phyloP scores from a whole-genome alignment of 2,113 vertebrate species.

The Plecturocebus donacophilus region DNA sequence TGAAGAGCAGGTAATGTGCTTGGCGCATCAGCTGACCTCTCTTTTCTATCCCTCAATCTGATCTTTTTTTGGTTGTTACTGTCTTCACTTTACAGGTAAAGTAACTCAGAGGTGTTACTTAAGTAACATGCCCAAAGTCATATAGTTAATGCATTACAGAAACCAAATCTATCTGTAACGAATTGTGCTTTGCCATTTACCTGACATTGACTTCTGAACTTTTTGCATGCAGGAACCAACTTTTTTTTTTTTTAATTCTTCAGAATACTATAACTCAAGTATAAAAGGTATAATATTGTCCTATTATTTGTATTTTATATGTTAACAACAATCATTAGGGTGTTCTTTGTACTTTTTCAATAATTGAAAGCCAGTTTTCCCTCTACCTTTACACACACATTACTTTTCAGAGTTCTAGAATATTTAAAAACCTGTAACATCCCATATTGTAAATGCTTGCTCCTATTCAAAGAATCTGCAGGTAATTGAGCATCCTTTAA shows the following conservation, averaged over 20 bases:
- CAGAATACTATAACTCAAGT: conserved; percentile 35
- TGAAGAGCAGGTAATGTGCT: neutral
- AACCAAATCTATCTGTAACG: neutral
- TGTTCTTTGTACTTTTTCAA: conserved; percentile 29
- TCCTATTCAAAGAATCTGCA: conserved; percentile 63
- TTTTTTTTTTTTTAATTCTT: neutral
- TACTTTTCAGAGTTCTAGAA: conserved; percentile 18
- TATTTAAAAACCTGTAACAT: neutral
- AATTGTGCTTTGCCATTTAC: conserved; percentile 8
- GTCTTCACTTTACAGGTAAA: conserved; percentile 18
- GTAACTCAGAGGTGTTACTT: neutral
- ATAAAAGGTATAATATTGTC: conserved; percentile 17
- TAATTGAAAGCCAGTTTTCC: neutral
- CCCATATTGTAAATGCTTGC: neutral
- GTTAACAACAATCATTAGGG: neutral
- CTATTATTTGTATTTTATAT: conserved; percentile 48
- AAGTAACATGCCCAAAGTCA: neutral
- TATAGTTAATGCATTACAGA: neutral
- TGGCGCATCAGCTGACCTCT: neutral
- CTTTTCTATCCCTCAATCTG: neutral
- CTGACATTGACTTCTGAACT: neutral
- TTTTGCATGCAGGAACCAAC: neutral
- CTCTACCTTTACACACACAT: neutral
- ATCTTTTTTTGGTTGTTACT: neutral
- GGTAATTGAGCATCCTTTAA: conserved; percentile 56